Evolutionary conservation across 2,113 vertebrate genomes (phyloP).

Genomic region (Dasyornis broadbenti): DNA sequence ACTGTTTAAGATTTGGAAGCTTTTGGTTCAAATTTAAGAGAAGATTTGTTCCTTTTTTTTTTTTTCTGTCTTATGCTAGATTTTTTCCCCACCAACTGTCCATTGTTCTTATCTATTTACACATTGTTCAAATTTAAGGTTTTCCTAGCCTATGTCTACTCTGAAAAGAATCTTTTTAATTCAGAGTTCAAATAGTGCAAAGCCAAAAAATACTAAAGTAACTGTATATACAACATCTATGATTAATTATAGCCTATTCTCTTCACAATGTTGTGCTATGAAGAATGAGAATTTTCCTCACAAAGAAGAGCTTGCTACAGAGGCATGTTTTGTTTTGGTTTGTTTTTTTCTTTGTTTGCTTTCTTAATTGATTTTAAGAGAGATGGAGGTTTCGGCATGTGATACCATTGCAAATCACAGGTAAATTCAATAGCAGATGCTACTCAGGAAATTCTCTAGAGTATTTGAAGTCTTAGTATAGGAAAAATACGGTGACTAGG

Average conservation of each 20-base stretch:
- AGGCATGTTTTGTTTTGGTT: background rate
- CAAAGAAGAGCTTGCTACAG: background rate
- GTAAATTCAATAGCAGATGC: background rate
- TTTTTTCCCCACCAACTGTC: background rate
- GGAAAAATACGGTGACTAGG: background rate
- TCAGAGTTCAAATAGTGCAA: background rate
- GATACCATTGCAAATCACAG: background rate
- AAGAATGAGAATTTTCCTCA: background rate
- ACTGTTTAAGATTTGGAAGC: background rate
- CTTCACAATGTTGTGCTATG: background rate
- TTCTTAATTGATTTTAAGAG: background rate
- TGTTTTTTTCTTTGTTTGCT: background rate
- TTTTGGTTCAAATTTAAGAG: background rate
- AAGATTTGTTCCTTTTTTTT: background rate
- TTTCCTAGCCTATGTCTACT: background rate
- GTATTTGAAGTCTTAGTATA: background rate
- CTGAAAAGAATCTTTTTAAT: background rate
- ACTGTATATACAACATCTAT: background rate
- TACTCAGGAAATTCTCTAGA: background rate
- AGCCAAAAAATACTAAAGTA: background rate
- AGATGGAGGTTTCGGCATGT: background rate
- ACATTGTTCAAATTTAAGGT: background rate
- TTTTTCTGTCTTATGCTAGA: background rate
- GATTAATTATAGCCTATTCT: background rate
- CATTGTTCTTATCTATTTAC: background rate